Base-by-base conservation (phyloP, 1,140 invertebrate genomes). In the Drosophila yakuba region DNA sequence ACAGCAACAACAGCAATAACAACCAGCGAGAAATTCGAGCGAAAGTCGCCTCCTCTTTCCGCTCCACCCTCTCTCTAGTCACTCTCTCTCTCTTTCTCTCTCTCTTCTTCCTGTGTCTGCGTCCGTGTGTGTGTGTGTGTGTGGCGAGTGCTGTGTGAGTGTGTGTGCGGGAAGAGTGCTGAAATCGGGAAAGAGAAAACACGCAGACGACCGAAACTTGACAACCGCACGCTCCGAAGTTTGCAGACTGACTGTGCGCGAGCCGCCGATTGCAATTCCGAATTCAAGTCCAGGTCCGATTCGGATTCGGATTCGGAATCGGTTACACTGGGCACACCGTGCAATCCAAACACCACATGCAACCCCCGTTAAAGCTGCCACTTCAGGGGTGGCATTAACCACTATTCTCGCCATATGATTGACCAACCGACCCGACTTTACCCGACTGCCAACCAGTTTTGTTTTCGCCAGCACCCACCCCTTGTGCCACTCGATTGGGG, bases 221-320 rank as follows among this genome's bases (percentile, higher is more conserved):
- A 83, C 81, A 77, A 91, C 90, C 86, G 90, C 60, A 76, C 86
- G 90, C 80, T 83, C 64, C 80, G 74, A 91, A 91, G 77, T 84
- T 88, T 80, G 69, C 83, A 83, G 68, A 71, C 45, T 72, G 64
- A 82, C 78, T 90, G 90, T 85, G 88, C 32, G 32, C 32, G 32
- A 32, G 32, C 90, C 4, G 28, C 10, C 5, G 36, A 20, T n/a
- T 38, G 10, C 8, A 17, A 4, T 11, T 44, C 43, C 7, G 15
- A 44, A 17, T 44, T 17, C 3, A 15, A 11, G 15, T 20, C 15
- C 15, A 15, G 3, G 25, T 28, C 45, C 20, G 45, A 14, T 23
- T 23, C 12, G 23, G 45, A 25, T n/a, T 25, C 23, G 20, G 25
- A 32, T 14, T 25, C 14, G 44, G 14, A 23, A 32, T 32, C 32